Percentiles rank a stretch among this genome's conserved stretches.
Conservation (phyloP, 2,113 vertebrate genomes). For the Apteryx owenii region DNA sequence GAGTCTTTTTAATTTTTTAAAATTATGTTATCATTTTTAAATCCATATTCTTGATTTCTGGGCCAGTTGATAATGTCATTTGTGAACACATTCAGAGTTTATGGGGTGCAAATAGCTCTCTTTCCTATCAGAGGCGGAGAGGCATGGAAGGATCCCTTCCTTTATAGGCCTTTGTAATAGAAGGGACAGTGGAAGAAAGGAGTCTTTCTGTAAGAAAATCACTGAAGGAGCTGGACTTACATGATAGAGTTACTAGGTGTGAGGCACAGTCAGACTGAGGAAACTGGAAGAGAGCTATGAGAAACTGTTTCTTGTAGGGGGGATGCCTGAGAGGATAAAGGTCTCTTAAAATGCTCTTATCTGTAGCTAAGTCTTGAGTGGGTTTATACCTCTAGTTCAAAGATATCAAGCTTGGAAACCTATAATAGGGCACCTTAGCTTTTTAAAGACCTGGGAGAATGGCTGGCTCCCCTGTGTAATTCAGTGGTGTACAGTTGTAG, state of each 20-base stretch:
- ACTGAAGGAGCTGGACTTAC: background rate
- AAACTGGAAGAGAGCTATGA: background rate
- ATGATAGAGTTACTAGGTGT: background rate
- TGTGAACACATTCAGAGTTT: background rate
- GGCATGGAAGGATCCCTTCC: background rate
- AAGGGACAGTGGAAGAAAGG: background rate
- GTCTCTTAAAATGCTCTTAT: background rate
- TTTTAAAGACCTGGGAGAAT: background rate
- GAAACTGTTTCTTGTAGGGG: background rate
- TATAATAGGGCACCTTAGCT: background rate
- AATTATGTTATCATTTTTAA: background rate
- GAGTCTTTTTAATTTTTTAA: background rate
- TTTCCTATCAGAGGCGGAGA: background rate
- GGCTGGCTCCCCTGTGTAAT: background rate
- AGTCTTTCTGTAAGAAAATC: background rate
- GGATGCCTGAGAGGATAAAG: background rate
- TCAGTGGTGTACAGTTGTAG: background rate
- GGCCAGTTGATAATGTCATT: background rate
- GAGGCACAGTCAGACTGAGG: background rate
- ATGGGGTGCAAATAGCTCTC: background rate
- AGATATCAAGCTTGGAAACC: background rate
- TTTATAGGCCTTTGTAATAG: background rate
- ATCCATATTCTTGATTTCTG: background rate
- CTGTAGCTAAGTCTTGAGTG: background rate
- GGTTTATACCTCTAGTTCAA: background rate